Conservation (phyloP, 2,797 vertebrate species). For the Gadopsis bispinosus region DNA sequence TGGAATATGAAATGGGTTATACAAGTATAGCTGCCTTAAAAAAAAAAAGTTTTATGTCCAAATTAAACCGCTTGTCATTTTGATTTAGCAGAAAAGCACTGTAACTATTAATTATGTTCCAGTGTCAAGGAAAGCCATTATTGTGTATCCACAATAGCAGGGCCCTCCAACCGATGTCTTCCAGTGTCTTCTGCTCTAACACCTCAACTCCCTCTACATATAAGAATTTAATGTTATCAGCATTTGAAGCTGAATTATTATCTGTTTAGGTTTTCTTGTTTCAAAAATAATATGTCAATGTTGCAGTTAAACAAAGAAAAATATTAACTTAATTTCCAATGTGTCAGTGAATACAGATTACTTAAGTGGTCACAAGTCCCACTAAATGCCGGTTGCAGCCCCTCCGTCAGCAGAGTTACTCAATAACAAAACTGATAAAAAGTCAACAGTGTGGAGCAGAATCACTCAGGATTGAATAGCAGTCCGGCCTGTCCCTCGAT, state of each 20-base stretch:
- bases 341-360: constrained; percentile 7
- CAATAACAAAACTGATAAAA: constrained; percentile 54
- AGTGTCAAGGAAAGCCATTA: no score
- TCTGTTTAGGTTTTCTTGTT: background rate
- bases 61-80: background rate
- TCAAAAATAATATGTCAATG: background rate
- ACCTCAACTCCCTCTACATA: background rate
- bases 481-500: background rate
- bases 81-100: no score
- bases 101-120: no score
- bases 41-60: background rate
- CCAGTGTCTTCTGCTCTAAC: background rate
- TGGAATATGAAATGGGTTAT: no score
- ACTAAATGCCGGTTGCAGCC: background rate
- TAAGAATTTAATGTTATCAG: background rate
- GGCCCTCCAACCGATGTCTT: no score
- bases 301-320: constrained; percentile 11
- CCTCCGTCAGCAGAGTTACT: constrained; percentile 33
- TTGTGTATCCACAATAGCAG: no score
- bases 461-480: constrained; percentile 1
- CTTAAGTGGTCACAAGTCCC: constrained; percentile 11
- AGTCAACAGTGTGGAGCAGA: constrained; percentile 32
- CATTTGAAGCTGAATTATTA: background rate
- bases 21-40: no score
- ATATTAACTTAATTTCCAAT: constrained; percentile 11